Evolutionary conservation across 30 jellyfish, hydroid and myxozoan species (phyloP).

Genomic region (Aurelia aurita): DNA sequence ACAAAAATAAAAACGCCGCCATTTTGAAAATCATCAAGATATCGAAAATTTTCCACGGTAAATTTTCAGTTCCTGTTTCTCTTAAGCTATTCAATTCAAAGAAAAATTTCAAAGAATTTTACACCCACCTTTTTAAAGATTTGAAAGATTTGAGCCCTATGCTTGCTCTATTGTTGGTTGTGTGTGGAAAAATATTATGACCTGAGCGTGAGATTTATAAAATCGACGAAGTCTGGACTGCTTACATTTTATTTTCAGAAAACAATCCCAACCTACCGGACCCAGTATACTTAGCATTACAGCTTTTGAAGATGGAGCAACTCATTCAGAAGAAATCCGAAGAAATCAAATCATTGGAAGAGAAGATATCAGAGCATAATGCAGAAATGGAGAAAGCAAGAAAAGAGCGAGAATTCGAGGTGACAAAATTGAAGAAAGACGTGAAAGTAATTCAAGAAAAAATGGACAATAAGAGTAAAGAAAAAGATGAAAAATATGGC

Average conservation of each 20-base stretch:
- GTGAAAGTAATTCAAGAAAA: conserved; percentile 72
- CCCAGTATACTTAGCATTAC: conserved; percentile 80
- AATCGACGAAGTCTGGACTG: no score
- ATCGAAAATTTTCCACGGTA: no score
- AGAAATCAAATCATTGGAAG: conserved; percentile 30
- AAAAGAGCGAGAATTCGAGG: conserved; percentile 75
- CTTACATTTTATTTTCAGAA: not conserved
- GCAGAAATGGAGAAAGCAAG: conserved; percentile 73
- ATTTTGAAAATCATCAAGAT: no score
- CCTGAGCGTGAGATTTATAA: no score
- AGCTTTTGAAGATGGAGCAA: conserved; percentile 73
- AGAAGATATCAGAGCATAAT: conserved; percentile 26
- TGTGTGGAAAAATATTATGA: no score
- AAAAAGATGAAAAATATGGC: conserved; percentile 52
- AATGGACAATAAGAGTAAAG: conserved; percentile 71
- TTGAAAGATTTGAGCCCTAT: no score
- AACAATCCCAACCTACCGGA: conserved; percentile 76
- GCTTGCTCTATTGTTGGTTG: no score
- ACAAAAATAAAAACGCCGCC: no score
- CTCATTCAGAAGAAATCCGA: conserved; percentile 60
- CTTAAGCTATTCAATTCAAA: no score
- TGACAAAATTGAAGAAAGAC: conserved; percentile 70
- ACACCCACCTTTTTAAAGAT: no score
- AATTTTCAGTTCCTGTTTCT: no score
- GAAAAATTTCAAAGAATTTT: no score